Percentiles rank a stretch among this genome's conserved stretches.
Conservation (phyloP, 1,140 invertebrate species). For the Drosophila pseudoobscura region DNA sequence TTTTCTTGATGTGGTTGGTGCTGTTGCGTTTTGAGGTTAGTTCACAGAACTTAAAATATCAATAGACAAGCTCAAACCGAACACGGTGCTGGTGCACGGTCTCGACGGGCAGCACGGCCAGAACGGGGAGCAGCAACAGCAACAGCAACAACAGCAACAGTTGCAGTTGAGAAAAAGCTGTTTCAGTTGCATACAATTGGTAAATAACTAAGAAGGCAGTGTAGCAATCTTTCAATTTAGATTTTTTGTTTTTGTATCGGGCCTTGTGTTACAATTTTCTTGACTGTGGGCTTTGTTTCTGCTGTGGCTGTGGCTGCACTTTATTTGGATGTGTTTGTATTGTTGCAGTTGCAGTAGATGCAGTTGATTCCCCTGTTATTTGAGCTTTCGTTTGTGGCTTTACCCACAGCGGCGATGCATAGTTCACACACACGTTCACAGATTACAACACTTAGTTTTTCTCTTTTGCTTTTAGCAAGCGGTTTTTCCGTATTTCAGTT, state of each 20-base stretch:
- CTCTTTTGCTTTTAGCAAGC: conserved; percentile 28
- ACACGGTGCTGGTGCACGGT: neutral
- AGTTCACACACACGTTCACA: conserved; percentile 43
- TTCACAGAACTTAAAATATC: conserved; percentile 72
- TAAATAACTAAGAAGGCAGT: conserved; percentile 59
- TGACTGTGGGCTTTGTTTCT: conserved; percentile 31
- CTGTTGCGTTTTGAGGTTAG: conserved; percentile 59
- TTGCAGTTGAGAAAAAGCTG: conserved; percentile 53
- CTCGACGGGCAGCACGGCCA: neutral
- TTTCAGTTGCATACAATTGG: conserved; percentile 62
- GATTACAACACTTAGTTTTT: conserved; percentile 56
- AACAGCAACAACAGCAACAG: conserved; percentile 18
- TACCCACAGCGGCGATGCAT: conserved; percentile 13
- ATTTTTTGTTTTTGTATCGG: conserved; percentile 48
- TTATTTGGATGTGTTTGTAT: conserved; percentile 41
- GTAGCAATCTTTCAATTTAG: conserved; percentile 71
- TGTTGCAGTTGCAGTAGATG: conserved; percentile 19
- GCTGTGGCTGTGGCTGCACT: conserved; percentile 24
- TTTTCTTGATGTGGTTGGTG: conserved; percentile 59
- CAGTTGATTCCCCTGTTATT: conserved; percentile 47
- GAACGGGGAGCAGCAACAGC: conserved; percentile 17
- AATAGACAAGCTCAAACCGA: conserved; percentile 37
- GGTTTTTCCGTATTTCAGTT: conserved; percentile 22
- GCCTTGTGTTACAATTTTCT: conserved; percentile 63
- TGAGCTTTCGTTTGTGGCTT: conserved; percentile 43